Base-by-base conservation (phyloP, 2,888 invertebrate genomes). In the Protodeltote pygarga region DNA sequence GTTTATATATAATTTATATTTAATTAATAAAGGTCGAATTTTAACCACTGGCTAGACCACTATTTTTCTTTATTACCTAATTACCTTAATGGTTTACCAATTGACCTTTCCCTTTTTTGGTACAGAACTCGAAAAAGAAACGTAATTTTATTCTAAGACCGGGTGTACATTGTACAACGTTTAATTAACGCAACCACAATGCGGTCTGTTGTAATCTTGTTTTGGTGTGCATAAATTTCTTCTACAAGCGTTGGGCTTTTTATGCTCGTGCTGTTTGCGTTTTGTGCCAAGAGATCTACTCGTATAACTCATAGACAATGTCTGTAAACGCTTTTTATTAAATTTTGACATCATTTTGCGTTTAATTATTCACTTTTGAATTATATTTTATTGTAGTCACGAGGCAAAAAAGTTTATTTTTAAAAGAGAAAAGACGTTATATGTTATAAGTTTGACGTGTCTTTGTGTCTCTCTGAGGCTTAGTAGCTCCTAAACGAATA, bases 141-240 rank as follows among this genome's bases (percentile, higher is more conserved):
- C 13, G 16, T 31, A 11, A 27, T 23, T 16, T 33, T 13, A 15
- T 2, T 3, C 6, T 11, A 8, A 37, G n/a, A 23, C 14, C 16
- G 15, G 6, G 11, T 46, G 1, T 23, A 21, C 27, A 24, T 13
- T 3, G 19, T 54, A 21, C 27, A 24, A 16, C 3, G 19, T 54
- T 49, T 52, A 44, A 55, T 40, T 48, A 48, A 29, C 1, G 6
- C 21, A 28, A 28, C 25, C 35, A 9, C 5, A 13, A 24, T 42
- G 38, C 5, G 37, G 21, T 38, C 39, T 41, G 20, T 24, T 41
- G 46, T 62, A 54, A 58, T 65, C 41, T 51, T 54, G 63, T 62
- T 48, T 25, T 32, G 11, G 42, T 48, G 13, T 16, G 33, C 44
- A 59, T 54, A 52, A 45, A 67, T 59, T 47, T 46, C 32, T 48